Evolutionary conservation across 2,797 vertebrate species (phyloP), one percentile per base, ranked within the genome.

Genomic region (Anableps anableps): DNA sequence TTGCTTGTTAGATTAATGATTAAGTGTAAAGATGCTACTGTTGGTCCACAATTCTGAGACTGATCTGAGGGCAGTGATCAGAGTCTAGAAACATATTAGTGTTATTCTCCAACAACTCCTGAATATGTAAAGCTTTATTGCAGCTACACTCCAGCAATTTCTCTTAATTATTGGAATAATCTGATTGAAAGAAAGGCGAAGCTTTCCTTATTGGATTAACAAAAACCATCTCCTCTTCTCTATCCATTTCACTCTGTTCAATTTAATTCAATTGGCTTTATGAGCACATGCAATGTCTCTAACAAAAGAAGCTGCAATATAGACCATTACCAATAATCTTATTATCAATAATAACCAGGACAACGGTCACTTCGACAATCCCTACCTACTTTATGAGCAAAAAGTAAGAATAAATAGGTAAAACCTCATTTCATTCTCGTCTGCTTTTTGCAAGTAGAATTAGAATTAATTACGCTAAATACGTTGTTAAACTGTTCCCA

Each of bases 131-230:
- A 92, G 86, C 88, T 82, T 85, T 89, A 92, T 88, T 92, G 91
- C 89, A 92, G 82, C 86, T 78, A 48, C 76, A 81, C 90, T 93
- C 88, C 84, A 90, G 85, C 89, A 90, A 92, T 94, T 94, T 90
- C 93, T 93, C 94, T 94, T 94, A 93, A 95, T 95, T 93, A 92
- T 94, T 86, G 79, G 80, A 92, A 92, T 93, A 94, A 95, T 95
- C 91, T 87, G 89, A 95, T 95, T 86, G 86, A 90, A 90, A 87
- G 85, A 85, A 90, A 88, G 80, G 85, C 90, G 86, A 88, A 77
- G 91, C 88, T 90, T 77, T 83, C 31, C 81, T 93, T 91, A 95
- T 94, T 94, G 92, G 90, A 94, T 95, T 95, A 94, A 86, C 78
- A 76, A 78, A 70, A 81, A 72, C 82, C 86, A 16, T 79, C 84